Percentiles rank a stretch among this genome's conserved stretches.
phyloP scores from a whole-genome alignment of 2,113 vertebrate species.

The Clarias macrocephalus region DNA sequence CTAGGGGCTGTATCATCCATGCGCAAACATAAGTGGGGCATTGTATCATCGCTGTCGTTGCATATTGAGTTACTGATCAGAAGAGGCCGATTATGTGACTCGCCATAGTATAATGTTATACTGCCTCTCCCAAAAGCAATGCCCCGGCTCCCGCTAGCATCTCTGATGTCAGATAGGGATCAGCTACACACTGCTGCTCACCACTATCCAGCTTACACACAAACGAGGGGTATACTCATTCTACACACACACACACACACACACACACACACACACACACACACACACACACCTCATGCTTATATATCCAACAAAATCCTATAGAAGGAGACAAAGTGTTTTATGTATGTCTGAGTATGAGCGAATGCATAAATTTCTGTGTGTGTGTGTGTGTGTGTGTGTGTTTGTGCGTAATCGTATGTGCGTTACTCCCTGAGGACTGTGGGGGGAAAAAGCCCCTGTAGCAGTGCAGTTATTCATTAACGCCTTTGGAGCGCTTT shows the following conservation, averaged over 20 bases:
- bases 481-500: slow-evolving; percentile 63
- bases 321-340: slow-evolving; percentile 16
- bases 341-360: slow-evolving; percentile 38
- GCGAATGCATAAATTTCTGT: slow-evolving; percentile 12
- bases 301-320: slow-evolving; percentile 9
- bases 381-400: slow-evolving; percentile 19
- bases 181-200: slow-evolving; percentile 38
- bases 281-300: not conserved
- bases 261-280: slow-evolving; percentile 16
- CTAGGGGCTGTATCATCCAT: slow-evolving; percentile 17
- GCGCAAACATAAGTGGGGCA: slow-evolving; percentile 40
- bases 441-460: slow-evolving; percentile 43
- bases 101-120: slow-evolving; percentile 27
- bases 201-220: slow-evolving; percentile 34
- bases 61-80: slow-evolving; percentile 42
- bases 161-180: slow-evolving; percentile 57
- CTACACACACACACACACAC: not conserved
- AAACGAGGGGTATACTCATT: slow-evolving; percentile 30
- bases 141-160: slow-evolving; percentile 3
- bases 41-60: slow-evolving; percentile 35
- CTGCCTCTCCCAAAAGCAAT: slow-evolving; percentile 35
- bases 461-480: slow-evolving; percentile 66
- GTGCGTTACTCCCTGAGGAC: slow-evolving; percentile 45
- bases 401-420: slow-evolving; percentile 17
- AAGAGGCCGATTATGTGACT: slow-evolving; percentile 38